A percentile compares a stretch with the other conserved stretches of the same genome.
phyloP scores from a whole-genome alignment of 1,140 invertebrate species.

The Streblospio benedicti region DNA sequence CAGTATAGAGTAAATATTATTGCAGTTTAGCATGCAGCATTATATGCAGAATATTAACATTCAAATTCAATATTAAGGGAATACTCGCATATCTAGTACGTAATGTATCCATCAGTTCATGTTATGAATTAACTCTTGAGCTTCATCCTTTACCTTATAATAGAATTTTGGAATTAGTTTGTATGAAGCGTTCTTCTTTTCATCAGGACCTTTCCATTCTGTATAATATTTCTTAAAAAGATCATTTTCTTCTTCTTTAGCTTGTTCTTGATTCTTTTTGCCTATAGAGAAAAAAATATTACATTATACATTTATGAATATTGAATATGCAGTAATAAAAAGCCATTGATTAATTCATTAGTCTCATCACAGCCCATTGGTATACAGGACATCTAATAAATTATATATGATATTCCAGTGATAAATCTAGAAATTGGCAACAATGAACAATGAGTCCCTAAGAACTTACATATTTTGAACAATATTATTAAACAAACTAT shows the following conservation, averaged over 20 bases:
- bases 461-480: too few relatives aligned
- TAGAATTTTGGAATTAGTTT: slow-evolving; percentile 66
- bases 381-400: too few relatives aligned
- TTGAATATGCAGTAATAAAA: too few relatives aligned
- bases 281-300: slow-evolving; percentile 13
- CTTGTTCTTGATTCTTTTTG: slow-evolving; percentile 20
- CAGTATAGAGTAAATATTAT: slow-evolving; percentile 4
- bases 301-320: too few relatives aligned
- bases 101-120: background rate
- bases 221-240: slow-evolving; percentile 53
- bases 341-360: too few relatives aligned
- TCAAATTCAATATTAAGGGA: background rate
- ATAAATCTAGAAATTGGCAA: too few relatives aligned
- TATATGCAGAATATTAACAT: background rate
- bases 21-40: too few relatives aligned
- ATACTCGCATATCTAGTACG: slow-evolving; percentile 1
- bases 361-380: too few relatives aligned
- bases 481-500: too few relatives aligned
- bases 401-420: too few relatives aligned
- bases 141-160: slow-evolving; percentile 50
- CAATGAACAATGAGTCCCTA: too few relatives aligned
- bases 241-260: slow-evolving; percentile 48
- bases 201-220: slow-evolving; percentile 50
- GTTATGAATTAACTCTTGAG: background rate
- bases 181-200: slow-evolving; percentile 25